Base-by-base conservation (phyloP, 2,888 invertebrate species). In the Neoascia interrupta region DNA sequence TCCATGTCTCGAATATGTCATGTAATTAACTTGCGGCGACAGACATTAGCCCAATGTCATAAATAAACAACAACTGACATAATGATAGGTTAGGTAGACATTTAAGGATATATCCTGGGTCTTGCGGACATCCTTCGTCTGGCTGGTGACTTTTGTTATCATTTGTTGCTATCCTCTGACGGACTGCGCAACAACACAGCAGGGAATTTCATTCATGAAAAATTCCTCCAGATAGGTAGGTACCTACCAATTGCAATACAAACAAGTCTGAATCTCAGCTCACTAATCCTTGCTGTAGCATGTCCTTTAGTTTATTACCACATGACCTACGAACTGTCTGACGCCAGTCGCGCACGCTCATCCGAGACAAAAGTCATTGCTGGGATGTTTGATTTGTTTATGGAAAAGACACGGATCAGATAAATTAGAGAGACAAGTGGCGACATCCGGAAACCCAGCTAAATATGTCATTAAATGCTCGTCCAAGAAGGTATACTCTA, bases 121-220 rank as follows among this genome's bases (percentile, higher is more conserved):
- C 23, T 10, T 23, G 21, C n/a, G 16, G 36, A 13, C 28, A 45
- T 39, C 31, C 47, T 49, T 39, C 36, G 21, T 37, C 51, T 43
- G 11, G 5, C n/a, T n/a, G 11, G 36, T 47, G 61, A 60, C 61
- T 74, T 74, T 60, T 72, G 64, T 72, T 64, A 76, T 76, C 72
- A 47, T 58, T 56, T 54, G 39, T 36, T 72, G 39, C 72, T 41
- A 45, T 70, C 47, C 31, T n/a, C 31, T 47, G 39, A 61, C 54
- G 47, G 47, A 11, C 26, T 26, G 51, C 63, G 47, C 16, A 56
- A 83, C 83, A 66, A 61, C 82, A 39, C 83, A 83, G 82, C 83
- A 37, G 83, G 82, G 75, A 79, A 75, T 70, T 83, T 83, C 83
- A 83, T 83, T 83, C 83, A 83, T 82, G 56, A 81, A 74, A 66